These are phyloP conservation scores for Xerus rutilus DNA, from an alignment of 2,797 vertebrate species.

Conservation along the genomic window DNA sequence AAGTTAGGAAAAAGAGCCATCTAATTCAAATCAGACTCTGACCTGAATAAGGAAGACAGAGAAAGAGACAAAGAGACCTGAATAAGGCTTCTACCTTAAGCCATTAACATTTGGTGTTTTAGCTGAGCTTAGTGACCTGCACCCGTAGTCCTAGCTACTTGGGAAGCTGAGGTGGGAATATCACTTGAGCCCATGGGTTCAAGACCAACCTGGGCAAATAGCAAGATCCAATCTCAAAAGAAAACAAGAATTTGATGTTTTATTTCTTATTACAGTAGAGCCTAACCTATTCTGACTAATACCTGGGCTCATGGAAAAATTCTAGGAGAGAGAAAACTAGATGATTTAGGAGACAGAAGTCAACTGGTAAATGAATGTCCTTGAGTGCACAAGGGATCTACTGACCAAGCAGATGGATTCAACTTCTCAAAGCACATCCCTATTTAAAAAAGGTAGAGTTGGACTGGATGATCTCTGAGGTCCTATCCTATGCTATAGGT, in stretches of 20 bases:
- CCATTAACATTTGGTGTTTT: slow-evolving; percentile 44
- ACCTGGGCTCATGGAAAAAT: slow-evolving; percentile 8
- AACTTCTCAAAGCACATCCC: neutral
- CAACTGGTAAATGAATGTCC: neutral
- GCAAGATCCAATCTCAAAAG: neutral
- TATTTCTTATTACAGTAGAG: slow-evolving; percentile 20
- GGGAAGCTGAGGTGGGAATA: neutral
- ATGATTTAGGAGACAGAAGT: neutral
- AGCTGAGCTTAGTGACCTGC: neutral
- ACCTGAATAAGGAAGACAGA: neutral
- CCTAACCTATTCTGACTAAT: slow-evolving; percentile 31
- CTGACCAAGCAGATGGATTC: neutral
- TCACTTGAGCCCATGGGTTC: neutral
- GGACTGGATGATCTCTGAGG: neutral
- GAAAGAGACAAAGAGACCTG: neutral
- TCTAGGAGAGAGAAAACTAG: slow-evolving; percentile 6
- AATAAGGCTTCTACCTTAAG: slow-evolving; percentile 1
- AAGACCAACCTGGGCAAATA: neutral
- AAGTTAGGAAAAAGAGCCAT: neutral
- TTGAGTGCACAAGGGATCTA: neutral
- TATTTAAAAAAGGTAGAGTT: neutral
- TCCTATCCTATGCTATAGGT: neutral
- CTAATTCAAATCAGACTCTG: slow-evolving; percentile 18
- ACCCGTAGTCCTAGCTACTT: neutral
- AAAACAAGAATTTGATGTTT: neutral